Conservation (phyloP, 2,888 invertebrate species). For the Andrena fulva region DNA sequence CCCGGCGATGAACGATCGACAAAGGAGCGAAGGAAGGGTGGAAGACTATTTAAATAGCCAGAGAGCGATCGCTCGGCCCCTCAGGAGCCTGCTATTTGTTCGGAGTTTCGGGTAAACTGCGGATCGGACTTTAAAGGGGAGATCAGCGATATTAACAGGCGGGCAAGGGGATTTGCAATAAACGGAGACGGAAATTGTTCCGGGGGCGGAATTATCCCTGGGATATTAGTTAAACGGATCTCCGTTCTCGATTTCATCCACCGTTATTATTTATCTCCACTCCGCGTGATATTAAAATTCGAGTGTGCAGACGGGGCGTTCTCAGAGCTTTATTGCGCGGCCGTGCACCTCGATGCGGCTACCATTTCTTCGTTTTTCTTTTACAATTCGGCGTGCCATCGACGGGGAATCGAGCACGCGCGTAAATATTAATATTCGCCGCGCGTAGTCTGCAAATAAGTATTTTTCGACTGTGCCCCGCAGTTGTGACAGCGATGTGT, state of each 20-base stretch:
- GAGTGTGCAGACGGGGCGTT: neutral
- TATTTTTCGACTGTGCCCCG: constrained; percentile 1
- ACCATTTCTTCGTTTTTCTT: neutral
- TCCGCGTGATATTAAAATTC: constrained; percentile 2
- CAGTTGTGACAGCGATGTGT: neutral
- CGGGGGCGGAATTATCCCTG: constrained; percentile 12
- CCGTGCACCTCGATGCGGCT: too few species aligned
- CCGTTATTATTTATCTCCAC: constrained; percentile 22
- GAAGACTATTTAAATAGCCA: constrained; percentile 4
- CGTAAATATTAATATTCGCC: constrained; percentile 41
- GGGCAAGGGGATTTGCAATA: neutral
- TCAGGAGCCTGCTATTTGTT: neutral
- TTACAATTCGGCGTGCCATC: neutral
- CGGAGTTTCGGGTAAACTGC: neutral
- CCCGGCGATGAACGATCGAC: neutral
- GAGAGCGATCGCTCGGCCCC: neutral
- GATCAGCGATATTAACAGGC: constrained; percentile 13
- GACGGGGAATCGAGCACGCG: neutral
- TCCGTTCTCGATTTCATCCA: neutral
- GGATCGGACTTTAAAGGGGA: neutral
- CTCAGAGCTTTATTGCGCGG: constrained; percentile 28
- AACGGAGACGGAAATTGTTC: constrained; percentile 11
- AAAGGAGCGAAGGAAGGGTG: neutral
- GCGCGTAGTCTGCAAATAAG: constrained; percentile 11
- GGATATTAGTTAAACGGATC: constrained; percentile 17